Conservation (phyloP, 2,113 vertebrate species). For the Tupaia chinensis region DNA sequence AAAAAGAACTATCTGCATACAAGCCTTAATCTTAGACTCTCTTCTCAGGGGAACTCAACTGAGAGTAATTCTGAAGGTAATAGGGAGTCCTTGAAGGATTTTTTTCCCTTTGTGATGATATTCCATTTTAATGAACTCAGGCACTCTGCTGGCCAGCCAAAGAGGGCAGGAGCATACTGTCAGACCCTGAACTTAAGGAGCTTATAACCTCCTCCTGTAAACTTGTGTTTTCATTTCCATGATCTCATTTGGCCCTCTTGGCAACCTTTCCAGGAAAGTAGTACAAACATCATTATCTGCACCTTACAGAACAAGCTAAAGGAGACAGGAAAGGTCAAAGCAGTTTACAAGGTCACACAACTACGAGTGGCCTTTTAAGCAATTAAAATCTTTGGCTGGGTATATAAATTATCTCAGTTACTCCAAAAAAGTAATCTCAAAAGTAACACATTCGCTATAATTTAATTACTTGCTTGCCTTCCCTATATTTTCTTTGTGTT, state of each 20-base stretch:
- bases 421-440: conserved; percentile 56
- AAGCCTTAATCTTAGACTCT: not conserved
- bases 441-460: conserved; percentile 70
- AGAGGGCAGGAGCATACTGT: not conserved
- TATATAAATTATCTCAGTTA: conserved; percentile 35
- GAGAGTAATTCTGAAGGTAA: conserved; percentile 20
- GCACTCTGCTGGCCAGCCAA: not conserved
- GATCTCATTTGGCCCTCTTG: conserved; percentile 55
- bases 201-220: not conserved
- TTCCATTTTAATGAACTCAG: not conserved
- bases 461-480: conserved; percentile 77
- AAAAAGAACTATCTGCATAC: too few species aligned
- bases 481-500: conserved; percentile 69
- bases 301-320: conserved; percentile 51
- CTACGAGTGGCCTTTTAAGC: conserved; percentile 52
- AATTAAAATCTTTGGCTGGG: conserved; percentile 64
- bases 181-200: not conserved
- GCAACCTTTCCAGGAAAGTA: conserved; percentile 58
- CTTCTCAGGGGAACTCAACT: not conserved
- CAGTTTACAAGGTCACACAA: conserved; percentile 49
- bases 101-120: not conserved
- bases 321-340: conserved; percentile 38
- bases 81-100: not conserved
- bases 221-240: conserved; percentile 50
- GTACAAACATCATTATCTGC: conserved; percentile 59